Conservation (phyloP, 2,888 invertebrate species). For the Periphyllus acericola region DNA sequence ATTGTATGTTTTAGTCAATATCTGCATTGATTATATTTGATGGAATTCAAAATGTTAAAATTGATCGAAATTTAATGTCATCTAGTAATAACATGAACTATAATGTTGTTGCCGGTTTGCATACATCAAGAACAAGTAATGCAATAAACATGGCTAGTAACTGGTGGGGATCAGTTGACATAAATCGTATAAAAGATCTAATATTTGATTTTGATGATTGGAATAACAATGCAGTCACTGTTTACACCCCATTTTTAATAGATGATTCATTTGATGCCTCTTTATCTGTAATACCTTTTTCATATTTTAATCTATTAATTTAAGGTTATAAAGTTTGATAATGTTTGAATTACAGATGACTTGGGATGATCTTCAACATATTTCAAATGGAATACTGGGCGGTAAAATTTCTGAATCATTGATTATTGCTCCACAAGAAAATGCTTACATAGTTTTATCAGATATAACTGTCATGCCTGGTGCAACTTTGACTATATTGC, state of each 20-base stretch:
- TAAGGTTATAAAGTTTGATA: not conserved
- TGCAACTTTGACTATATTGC: constrained; percentile 83
- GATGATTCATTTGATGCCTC: constrained; percentile 82
- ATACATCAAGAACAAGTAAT: constrained; percentile 88
- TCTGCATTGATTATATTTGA: constrained; percentile 90
- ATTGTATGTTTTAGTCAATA: constrained; percentile 66
- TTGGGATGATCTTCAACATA: constrained; percentile 36
- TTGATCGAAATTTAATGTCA: constrained; percentile 86
- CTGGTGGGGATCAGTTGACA: constrained; percentile 92
- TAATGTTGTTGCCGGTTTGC: constrained; percentile 90
- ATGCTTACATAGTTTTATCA: constrained; percentile 82
- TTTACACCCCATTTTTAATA: constrained; percentile 87
- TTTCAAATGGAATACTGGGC: constrained; percentile 42
- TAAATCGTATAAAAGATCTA: constrained; percentile 78
- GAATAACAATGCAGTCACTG: constrained; percentile 96
- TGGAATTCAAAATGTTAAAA: constrained; percentile 92
- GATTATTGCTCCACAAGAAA: constrained; percentile 73
- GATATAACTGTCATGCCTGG: constrained; percentile 98
- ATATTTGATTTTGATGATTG: constrained; percentile 99
- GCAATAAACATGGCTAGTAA: constrained; percentile 89
- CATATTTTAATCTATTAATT: not conserved
- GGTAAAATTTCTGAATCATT: constrained; percentile 68
- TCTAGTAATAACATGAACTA: constrained; percentile 85
- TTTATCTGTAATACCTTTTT: constrained; percentile 71
- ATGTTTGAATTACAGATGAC: constrained; percentile 43